Evolutionary conservation across 1,140 invertebrate species (phyloP).

Genomic region (Drosophila pandora): DNA sequence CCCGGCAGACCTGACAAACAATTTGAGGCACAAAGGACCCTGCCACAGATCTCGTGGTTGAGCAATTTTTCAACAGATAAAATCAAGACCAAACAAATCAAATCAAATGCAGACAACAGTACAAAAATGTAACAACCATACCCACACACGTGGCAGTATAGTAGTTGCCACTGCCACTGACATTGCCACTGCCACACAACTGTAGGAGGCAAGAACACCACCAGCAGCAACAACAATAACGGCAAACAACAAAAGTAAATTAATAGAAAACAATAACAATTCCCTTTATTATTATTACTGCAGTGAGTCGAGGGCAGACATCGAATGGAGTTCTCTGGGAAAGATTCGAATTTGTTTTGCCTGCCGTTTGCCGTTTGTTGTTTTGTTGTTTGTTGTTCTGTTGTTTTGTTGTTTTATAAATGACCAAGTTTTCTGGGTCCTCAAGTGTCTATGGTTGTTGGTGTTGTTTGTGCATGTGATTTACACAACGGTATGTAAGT

Average conservation of each 20-base stretch:
- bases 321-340: constrained; percentile 38
- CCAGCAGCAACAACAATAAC: constrained; percentile 27
- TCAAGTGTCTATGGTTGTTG: constrained; percentile 26
- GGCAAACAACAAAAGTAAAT: constrained; percentile 47
- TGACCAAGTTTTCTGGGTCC: constrained; percentile 40
- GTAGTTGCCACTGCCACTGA: constrained; percentile 1
- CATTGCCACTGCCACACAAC: constrained; percentile 10
- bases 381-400: constrained; percentile 16
- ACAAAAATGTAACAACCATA: constrained; percentile 29
- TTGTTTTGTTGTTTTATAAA: constrained; percentile 39
- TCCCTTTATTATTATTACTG: constrained; percentile 55
- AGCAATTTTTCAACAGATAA: constrained; percentile 51
- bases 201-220: constrained; percentile 10
- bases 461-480: constrained; percentile 38
- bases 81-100: constrained; percentile 51
- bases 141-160: constrained; percentile 21
- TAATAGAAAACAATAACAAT: constrained; percentile 56
- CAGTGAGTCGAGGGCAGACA: constrained; percentile 44
- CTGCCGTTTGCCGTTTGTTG: constrained; percentile 18
- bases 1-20: constrained; percentile 20
- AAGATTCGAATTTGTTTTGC: constrained; percentile 46
- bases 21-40: constrained; percentile 18
- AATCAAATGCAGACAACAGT: constrained; percentile 47
- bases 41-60: constrained; percentile 32
- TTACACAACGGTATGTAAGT: constrained; percentile 46